Conservation (phyloP, 64 coral and sea anemone genomes). For the Porites lutea region DNA sequence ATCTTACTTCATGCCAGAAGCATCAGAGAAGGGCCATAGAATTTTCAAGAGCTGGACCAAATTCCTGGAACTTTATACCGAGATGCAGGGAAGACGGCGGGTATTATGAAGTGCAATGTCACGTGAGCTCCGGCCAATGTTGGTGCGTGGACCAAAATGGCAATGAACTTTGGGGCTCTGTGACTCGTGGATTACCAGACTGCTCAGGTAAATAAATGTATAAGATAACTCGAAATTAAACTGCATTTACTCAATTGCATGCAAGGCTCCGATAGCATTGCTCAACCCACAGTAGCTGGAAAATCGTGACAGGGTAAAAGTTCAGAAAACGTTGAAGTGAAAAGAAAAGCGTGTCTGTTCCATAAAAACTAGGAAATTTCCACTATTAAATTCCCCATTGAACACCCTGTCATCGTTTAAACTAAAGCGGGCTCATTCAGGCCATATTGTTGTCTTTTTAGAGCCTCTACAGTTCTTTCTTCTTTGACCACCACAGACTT, state of each 20-base stretch:
- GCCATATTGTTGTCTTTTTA: too few relatives aligned
- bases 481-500: too few relatives aligned
- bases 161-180: conserved; percentile 58
- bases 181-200: conserved; percentile 44
- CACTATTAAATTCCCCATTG: too few relatives aligned
- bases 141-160: conserved; percentile 90
- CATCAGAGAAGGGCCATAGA: neutral
- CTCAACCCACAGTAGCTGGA: too few relatives aligned
- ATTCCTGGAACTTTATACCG: conserved; percentile 62
- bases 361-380: too few relatives aligned
- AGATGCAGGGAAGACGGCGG: conserved; percentile 63
- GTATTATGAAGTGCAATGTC: conserved; percentile 68
- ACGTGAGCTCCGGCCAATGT: conserved; percentile 71
- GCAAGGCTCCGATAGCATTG: too few relatives aligned
- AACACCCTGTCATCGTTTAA: too few relatives aligned
- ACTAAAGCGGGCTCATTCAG: too few relatives aligned
- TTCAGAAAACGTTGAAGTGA: too few relatives aligned
- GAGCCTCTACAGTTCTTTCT: too few relatives aligned
- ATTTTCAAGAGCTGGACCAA: conserved; percentile 3
- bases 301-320: too few relatives aligned
- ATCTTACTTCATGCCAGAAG: conserved; percentile 16
- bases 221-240: neutral
- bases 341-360: too few relatives aligned
- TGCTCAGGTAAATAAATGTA: conserved; percentile 43
- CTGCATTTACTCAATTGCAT: neutral